Evolutionary conservation across 2,113 vertebrate genomes (phyloP), one percentile per base, ranked within the genome.

Genomic region (Nestor notabilis): DNA sequence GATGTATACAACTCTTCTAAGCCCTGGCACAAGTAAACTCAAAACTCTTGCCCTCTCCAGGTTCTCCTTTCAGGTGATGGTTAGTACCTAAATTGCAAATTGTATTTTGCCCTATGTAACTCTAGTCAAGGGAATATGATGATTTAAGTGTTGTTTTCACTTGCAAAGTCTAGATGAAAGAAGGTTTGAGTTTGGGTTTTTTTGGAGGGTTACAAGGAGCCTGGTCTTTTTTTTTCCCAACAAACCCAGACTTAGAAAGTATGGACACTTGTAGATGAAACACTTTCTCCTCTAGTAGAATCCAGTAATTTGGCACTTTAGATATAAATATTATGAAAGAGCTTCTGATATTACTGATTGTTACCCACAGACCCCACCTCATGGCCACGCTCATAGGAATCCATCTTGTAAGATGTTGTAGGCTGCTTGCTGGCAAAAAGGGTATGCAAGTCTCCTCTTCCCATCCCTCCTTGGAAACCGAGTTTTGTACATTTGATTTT

Each of bases 361-460:
- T 46, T 87, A 33, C n/a, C 7, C 17, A 27, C 24, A 76, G 9
- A 35, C 28, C 8, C 44, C 2, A 2, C 11, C 10, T 9, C 3
- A 7, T 2, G 5, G 11, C 27, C 18, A 9, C 35, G 43, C 11
- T 60, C 5, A 14, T 16, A 25, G 24, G n/a, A 83, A n/a, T 43
- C 56, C 31, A 35, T 50, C 13, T 66, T 61, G 7, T 47, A 41
- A 81, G 39, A 24, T 66, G 15, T 20, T 77, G 25, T 52, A 74
- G 23, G 24, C 44, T 47, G 4, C 16, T 31, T 70, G 27, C 18
- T 80, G 20, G 9, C 9, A 56, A 52, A 89, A 58, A 69, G 2
- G 19, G 3, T 4, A 18, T 0, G 0, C 3, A 21, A 4, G 7
- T 33, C 17, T 77, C 7, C 6, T 61, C 6, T 63, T 35, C 9